Evolutionary conservation across 1,140 invertebrate species (phyloP).

Genomic region (Bombus soroeensis): DNA sequence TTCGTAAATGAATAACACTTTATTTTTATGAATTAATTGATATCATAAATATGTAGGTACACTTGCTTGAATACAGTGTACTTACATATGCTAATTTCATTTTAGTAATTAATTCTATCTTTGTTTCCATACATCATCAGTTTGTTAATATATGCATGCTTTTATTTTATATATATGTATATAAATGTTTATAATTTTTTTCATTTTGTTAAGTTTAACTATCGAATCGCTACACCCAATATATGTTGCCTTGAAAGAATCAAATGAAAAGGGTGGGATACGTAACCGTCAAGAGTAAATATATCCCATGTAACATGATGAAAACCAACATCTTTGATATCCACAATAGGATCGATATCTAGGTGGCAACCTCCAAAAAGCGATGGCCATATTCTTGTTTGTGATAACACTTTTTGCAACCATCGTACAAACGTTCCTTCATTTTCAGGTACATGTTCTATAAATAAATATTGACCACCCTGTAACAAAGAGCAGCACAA

Average conservation of each 20-base stretch:
- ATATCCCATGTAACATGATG: slow-evolving; percentile 66
- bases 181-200: neutral
- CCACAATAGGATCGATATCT: slow-evolving; percentile 65
- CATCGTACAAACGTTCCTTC: slow-evolving; percentile 66
- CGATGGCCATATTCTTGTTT: slow-evolving; percentile 74
- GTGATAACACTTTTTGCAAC: slow-evolving; percentile 73
- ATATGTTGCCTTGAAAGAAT: slow-evolving; percentile 73
- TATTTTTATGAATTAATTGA: no score
- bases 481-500: slow-evolving; percentile 52
- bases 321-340: slow-evolving; percentile 73
- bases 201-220: slow-evolving; percentile 14
- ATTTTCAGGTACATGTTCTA: slow-evolving; percentile 76
- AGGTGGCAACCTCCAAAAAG: slow-evolving; percentile 76
- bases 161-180: neutral
- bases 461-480: slow-evolving; percentile 76
- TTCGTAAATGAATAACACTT: no score
- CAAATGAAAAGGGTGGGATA: slow-evolving; percentile 71
- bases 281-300: slow-evolving; percentile 71
- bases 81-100: no score
- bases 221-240: slow-evolving; percentile 73
- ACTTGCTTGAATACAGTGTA: no score
- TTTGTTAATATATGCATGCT: neutral
- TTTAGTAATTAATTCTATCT: no score
- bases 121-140: no score
- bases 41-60: no score